A percentile compares a stretch with the other conserved stretches of the same genome.
Evolutionary conservation across 2,113 vertebrate species (phyloP).

Genomic region (Myotis lucifugus): DNA sequence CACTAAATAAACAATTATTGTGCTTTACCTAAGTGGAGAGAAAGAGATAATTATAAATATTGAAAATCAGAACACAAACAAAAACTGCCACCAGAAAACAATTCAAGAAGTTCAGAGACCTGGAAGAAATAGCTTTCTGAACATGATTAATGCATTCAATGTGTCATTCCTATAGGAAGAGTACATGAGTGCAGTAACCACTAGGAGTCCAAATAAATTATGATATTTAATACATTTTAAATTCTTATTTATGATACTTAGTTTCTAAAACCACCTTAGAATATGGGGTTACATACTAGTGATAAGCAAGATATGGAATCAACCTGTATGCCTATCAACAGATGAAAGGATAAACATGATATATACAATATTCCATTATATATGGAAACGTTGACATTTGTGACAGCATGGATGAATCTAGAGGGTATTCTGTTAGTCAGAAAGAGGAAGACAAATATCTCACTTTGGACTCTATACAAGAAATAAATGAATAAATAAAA

Average conservation of each 20-base stretch:
- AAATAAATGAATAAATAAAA: background rate
- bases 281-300: background rate
- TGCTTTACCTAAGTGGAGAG: background rate
- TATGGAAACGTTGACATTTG: background rate
- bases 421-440: background rate
- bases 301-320: background rate
- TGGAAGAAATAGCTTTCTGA: background rate
- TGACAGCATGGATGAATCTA: background rate
- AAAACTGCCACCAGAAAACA: background rate
- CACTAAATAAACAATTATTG: background rate
- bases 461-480: background rate
- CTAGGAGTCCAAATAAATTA: background rate
- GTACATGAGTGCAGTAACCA: background rate
- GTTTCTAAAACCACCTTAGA: background rate
- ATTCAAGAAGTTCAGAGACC: background rate
- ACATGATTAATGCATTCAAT: fast-evolving
- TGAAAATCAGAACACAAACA: background rate
- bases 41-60: background rate
- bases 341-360: background rate
- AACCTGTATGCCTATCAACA: background rate
- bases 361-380: background rate
- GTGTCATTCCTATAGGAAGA: fast-evolving
- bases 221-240: background rate
- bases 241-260: background rate
- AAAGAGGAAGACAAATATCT: background rate